Evolutionary conservation across 2,113 vertebrate species (phyloP).

Genomic region (Sylvilagus bachmani): DNA sequence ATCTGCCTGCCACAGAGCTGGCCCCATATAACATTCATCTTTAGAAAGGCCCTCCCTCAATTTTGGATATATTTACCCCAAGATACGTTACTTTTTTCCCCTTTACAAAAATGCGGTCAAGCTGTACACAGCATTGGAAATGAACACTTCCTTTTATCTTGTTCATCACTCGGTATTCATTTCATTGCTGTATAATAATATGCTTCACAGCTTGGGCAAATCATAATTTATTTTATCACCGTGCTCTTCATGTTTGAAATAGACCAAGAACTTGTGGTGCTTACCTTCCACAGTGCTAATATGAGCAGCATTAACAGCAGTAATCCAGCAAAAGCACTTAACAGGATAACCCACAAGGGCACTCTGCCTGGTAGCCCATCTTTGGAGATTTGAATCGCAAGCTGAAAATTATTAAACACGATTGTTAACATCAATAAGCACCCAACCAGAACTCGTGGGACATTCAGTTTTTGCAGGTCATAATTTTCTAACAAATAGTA

Average conservation of each 20-base stretch:
- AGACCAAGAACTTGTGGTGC: background rate
- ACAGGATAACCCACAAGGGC: slow-evolving; percentile 96
- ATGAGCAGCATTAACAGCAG: slow-evolving; percentile 96
- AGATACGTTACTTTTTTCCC: background rate
- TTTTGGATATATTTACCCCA: background rate
- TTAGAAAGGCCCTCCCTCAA: background rate
- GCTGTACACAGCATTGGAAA: background rate
- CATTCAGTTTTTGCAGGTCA: background rate
- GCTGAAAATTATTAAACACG: slow-evolving; percentile 87
- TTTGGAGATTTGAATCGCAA: slow-evolving; percentile 94
- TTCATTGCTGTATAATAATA: background rate
- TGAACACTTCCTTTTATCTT: background rate
- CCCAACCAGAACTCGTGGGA: background rate
- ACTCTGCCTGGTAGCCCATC: slow-evolving; percentile 91
- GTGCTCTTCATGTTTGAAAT: background rate
- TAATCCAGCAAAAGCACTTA: slow-evolving; percentile 95
- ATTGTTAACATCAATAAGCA: background rate
- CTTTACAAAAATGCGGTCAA: background rate
- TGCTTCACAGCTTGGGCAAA: background rate
- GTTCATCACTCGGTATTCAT: background rate
- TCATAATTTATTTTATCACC: background rate
- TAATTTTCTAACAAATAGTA: background rate
- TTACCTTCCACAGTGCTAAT: slow-evolving; percentile 97
- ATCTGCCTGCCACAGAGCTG: no score
- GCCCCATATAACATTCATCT: background rate